phyloP scores from a whole-genome alignment of 2,888 invertebrate genomes.

The Augiades crinisus region DNA sequence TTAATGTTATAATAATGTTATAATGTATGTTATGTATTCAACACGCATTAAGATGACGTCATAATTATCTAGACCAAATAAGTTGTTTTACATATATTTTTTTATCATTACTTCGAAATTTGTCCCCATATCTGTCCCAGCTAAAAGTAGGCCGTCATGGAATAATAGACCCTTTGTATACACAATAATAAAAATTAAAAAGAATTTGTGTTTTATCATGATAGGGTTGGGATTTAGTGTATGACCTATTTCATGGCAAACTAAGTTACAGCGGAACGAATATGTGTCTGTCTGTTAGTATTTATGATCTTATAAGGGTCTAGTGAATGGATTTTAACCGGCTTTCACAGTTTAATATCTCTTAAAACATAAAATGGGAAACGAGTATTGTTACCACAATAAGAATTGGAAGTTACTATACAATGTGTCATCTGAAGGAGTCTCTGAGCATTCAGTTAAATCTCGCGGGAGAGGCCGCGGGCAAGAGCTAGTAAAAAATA shows the following conservation, averaged over 20 bases:
- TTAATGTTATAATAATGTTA: not conserved
- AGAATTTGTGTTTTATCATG: conserved; percentile 36
- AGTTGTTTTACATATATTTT: not conserved
- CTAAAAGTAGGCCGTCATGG: conserved; percentile 66
- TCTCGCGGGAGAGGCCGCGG: conserved; percentile 29
- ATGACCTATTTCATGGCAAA: conserved; percentile 17
- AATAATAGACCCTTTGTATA: conserved; percentile 51
- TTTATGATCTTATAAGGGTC: conserved; percentile 12
- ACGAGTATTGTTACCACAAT: conserved; percentile 15
- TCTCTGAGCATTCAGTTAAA: conserved; percentile 6
- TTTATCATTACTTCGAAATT: not conserved
- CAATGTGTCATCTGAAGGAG: not conserved
- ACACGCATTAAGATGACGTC: conserved; percentile 40
- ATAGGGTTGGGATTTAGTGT: conserved; percentile 29
- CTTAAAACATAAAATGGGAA: not conserved
- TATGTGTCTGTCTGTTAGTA: conserved; percentile 29
- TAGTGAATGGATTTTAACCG: conserved; percentile 34
- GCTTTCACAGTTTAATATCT: conserved; percentile 37
- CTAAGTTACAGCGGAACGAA: conserved; percentile 10
- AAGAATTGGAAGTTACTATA: conserved; percentile 24
- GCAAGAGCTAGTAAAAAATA: conserved; percentile 27
- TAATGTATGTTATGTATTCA: not conserved
- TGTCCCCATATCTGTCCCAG: conserved; percentile 60
- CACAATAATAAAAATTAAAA: conserved; percentile 42
- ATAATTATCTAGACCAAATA: conserved; percentile 28